Evolutionary conservation across 2,888 invertebrate genomes (phyloP).

Genomic region (Aricia artaxerxes): DNA sequence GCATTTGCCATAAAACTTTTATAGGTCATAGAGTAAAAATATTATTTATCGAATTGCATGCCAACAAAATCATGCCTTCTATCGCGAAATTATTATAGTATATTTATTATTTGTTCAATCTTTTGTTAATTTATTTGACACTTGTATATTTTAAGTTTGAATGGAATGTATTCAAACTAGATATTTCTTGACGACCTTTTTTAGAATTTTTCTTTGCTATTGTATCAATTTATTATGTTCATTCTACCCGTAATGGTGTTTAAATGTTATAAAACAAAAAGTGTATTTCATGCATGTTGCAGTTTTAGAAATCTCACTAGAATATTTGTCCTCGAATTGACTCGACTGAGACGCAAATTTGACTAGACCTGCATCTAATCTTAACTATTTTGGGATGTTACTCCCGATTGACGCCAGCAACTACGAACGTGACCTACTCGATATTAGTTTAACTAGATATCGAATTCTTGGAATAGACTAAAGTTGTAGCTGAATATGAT

Average conservation of each 20-base stretch:
- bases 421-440: background rate
- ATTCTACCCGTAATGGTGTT: background rate
- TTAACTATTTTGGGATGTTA: background rate
- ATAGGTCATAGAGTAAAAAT: background rate
- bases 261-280: background rate
- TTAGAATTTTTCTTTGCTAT: background rate
- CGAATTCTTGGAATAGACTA: background rate
- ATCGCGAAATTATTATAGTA: background rate
- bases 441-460: background rate
- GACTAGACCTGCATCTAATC: background rate
- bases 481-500: background rate
- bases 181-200: background rate
- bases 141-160: conserved; percentile 10
- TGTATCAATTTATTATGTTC: background rate
- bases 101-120: background rate
- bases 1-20: background rate
- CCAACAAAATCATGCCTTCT: background rate
- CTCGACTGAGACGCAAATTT: background rate
- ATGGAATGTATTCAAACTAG: background rate
- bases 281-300: background rate
- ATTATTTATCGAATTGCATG: conserved; percentile 8
- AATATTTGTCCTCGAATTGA: background rate
- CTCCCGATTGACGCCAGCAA: background rate
- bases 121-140: conserved; percentile 15
- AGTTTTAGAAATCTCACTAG: background rate